Evolutionary conservation across 1,140 invertebrate genomes (phyloP), one percentile per base, ranked within the genome.

Genomic region (Rhynchophorus ferrugineus): DNA sequence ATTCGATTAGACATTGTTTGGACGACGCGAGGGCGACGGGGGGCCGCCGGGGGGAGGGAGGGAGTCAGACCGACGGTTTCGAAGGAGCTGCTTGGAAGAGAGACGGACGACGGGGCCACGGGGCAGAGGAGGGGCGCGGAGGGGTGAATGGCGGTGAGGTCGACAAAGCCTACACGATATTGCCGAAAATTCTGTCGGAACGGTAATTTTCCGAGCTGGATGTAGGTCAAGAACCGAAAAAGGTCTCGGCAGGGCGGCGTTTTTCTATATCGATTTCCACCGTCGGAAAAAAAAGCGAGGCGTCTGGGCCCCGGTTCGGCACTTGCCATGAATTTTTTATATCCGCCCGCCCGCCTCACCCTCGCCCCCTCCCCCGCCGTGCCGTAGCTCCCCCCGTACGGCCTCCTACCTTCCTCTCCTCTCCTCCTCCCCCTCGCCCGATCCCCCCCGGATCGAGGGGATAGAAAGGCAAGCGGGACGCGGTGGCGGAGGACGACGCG

Each of bases 201-300:
- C 16, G 8, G 38, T 19, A 41, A 17, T 41, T 41, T 41, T 20
- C 18, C 35, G 6, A 7, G 38, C 1, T 18, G 16, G 16, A 51
- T 51, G 33, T 51, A 51, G 49, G 49, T 51, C 49, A 51, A 51
- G 49, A 51, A 37, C 49, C 49, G 49, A 51, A 49, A 51, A 51
- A 51, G 49, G 42, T 51, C 49, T 37, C 11, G 42, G 18, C 5
- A 29, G 47, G 49, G 33, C 22, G 49, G 22, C 39, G 49, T 51
- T 51, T 51, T 51, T 51, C 49, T 51, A 51, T 51, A 51, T 51
- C 49, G 49, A 51, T 51, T 51, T 51, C 49, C 49, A 51, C 49
- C 20, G 24, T 29, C 42, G 49, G 49, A 51, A 51, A 51, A 51
- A 51, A 51, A 42, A 39, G 49, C 44, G n/a, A n/a, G n/a, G 49